A percentile compares a stretch with the other conserved stretches of the same genome.
These are phyloP conservation scores for Ophraella communa DNA, from an alignment of 2,888 invertebrate genomes.

Conservation along the genomic window DNA sequence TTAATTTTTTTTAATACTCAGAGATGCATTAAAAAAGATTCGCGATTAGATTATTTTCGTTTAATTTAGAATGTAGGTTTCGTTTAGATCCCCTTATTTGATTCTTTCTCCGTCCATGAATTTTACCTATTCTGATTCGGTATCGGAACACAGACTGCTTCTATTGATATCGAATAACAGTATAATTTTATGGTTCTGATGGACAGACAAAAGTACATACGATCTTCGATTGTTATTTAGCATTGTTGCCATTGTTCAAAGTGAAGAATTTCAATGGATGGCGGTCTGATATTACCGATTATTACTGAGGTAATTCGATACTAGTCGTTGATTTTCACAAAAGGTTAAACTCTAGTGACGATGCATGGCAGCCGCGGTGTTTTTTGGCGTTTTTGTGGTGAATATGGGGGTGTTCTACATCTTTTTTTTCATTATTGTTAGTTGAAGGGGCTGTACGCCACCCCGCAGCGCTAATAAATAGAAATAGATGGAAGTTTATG, in stretches of 20 bases:
- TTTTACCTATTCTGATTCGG: slow-evolving; percentile 27
- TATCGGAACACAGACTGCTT: slow-evolving; percentile 24
- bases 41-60: background rate
- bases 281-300: slow-evolving; percentile 42
- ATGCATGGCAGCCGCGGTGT: slow-evolving; percentile 7
- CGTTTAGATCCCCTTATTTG: background rate
- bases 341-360: slow-evolving; percentile 24
- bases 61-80: background rate
- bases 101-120: background rate
- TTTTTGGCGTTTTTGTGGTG: slow-evolving; percentile 7
- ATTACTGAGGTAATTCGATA: slow-evolving; percentile 33
- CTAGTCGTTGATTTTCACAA: slow-evolving; percentile 18
- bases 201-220: slow-evolving; percentile 32
- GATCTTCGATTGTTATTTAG: slow-evolving; percentile 32
- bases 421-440: background rate
- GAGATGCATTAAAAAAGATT: too few species aligned
- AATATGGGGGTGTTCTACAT: slow-evolving; percentile 3
- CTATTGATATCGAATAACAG: slow-evolving; percentile 39
- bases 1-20: too few species aligned
- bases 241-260: slow-evolving; percentile 35
- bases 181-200: slow-evolving; percentile 37
- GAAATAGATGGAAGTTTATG: background rate
- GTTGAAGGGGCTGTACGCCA: background rate
- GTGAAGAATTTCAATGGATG: slow-evolving; percentile 36
- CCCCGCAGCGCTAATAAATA: background rate